These are phyloP conservation scores for Pteronura brasiliensis DNA, from an alignment of 2,113 vertebrate genomes.

Conservation along the genomic window DNA sequence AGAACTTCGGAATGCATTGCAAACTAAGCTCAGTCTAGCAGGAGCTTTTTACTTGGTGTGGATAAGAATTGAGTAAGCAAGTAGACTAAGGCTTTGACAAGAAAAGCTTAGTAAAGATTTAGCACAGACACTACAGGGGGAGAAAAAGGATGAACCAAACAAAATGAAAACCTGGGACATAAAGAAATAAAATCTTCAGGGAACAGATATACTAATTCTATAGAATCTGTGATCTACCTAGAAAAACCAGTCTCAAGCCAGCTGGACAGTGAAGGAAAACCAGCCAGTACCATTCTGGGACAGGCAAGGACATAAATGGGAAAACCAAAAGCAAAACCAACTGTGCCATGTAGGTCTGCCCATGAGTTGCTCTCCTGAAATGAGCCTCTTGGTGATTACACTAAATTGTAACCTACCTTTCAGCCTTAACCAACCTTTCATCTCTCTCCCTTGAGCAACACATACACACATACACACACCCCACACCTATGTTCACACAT, in stretches of 20 bases:
- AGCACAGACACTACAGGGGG: not conserved
- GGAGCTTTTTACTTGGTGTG: not conserved
- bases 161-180: not conserved
- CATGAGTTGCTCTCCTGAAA: not conserved
- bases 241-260: not conserved
- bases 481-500: not conserved
- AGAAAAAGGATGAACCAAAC: not conserved
- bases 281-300: not conserved
- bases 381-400: not conserved
- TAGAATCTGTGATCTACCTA: not conserved
- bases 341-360: not conserved
- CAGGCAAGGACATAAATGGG: not conserved
- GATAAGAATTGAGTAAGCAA: not conserved
- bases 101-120: not conserved
- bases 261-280: not conserved
- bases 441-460: too few species aligned
- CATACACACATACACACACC: rapidly evolving
- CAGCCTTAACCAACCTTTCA: not conserved
- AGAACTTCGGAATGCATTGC: not conserved
- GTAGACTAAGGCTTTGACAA: not conserved
- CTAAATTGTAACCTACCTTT: not conserved
- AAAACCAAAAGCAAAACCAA: not conserved
- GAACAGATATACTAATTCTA: not conserved
- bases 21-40: not conserved
- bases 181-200: not conserved